Base-by-base conservation (phyloP, 2,797 vertebrate genomes). In the Silurus aristotelis region DNA sequence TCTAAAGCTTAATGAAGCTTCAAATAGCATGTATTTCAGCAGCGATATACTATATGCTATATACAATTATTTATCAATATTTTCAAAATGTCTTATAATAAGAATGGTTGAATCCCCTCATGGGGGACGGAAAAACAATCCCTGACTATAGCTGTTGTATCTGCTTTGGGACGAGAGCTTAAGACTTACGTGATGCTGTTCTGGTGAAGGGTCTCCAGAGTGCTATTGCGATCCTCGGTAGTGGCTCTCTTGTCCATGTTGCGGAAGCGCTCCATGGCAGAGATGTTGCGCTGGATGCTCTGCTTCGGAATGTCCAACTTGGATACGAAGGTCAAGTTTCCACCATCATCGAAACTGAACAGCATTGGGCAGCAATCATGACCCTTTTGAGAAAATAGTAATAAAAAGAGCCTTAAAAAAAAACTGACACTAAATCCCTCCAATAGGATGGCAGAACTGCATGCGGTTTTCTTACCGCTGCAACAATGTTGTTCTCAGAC, bases 241-340 rank as follows among this genome's bases (percentile, higher is more conserved):
- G 98, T 99, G 91, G 97, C 98, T 92, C 97, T 96, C 94, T 99
- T 99, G 88, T 99, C 98, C 98, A 99, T 98, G 94, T 99, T 99
- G 85, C 97, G 96, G 94, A 99, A 99, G 91, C 98, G 97, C 76
- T 99, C 98, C 98, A 99, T 99, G 87, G 98, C 98, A 0, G 98
- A 99, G 93, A 99, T 98, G 87, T 98, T 99, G 92, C 98, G 98
- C 89, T 99, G 97, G 91, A 99, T 98, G 91, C 96, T 99, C 94
- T 99, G 98, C 92, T 99, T 99, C 46, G 98, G 98, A 90, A 99
- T 96, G 94, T 99, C 98, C 7, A 99, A 95, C 93, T 99, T 99
- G 13, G 98, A 97, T 90, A 98, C 94, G 70, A 99, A 99, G 64
- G 95, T 97, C 95, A 99, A 93, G 76, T 92, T 88, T 84, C 97